Evolutionary conservation across 2,888 invertebrate genomes (phyloP).

Genomic region (Ametastegia equiseti): DNA sequence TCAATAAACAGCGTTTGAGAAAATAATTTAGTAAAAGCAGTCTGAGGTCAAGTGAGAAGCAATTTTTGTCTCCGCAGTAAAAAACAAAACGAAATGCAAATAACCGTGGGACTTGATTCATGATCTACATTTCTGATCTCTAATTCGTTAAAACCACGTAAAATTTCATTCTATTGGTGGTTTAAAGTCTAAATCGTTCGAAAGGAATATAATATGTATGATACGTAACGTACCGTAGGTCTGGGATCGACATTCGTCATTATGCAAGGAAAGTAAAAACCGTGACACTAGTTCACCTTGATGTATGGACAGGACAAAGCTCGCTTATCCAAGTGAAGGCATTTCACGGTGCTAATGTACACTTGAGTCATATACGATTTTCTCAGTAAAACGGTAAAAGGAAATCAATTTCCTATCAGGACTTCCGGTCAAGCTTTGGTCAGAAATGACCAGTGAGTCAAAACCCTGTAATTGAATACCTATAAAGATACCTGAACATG

Average conservation of each 20-base stretch:
- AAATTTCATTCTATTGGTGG: not conserved
- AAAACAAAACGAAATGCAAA: not conserved
- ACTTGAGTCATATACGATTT: no score
- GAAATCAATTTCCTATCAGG: not conserved
- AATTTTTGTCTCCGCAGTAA: not conserved
- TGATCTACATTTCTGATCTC: not conserved
- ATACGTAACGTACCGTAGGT: conserved; percentile 1
- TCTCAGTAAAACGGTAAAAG: not conserved
- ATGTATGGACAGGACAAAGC: conserved; percentile 3
- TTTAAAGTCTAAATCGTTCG: not conserved
- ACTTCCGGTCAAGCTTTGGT: not conserved
- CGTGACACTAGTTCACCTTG: conserved; percentile 10
- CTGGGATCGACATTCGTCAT: not conserved
- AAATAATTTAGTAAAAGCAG: not conserved
- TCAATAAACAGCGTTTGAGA: not conserved
- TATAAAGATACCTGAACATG: not conserved
- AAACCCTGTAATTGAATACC: no score
- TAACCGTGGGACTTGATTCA: not conserved
- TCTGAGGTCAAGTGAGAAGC: not conserved
- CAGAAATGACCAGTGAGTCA: no score
- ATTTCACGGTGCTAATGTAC: not conserved
- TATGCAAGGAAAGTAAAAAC: not conserved
- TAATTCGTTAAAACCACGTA: not conserved
- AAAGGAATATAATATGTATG: not conserved
- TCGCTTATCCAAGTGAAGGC: not conserved